These are phyloP conservation scores for Quadroppia sp. DNA, from an alignment of 2,888 invertebrate genomes.

Conservation along the genomic window DNA sequence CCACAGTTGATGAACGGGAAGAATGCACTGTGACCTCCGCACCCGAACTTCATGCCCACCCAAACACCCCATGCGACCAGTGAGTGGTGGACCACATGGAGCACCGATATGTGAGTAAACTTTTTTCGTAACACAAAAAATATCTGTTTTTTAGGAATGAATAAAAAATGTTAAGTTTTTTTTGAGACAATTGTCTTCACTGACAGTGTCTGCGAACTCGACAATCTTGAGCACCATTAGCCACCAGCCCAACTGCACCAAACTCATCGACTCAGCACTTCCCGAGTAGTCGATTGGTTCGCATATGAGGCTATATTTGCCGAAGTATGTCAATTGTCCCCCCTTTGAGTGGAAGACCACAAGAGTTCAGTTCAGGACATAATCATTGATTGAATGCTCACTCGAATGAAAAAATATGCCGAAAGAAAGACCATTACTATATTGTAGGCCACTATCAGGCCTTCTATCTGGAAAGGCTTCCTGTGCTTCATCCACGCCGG, in stretches of 20 bases:
- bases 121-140: constrained; percentile 55
- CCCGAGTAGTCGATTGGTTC: constrained; percentile 46
- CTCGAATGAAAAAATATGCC: constrained; percentile 42
- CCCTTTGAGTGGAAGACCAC: no score
- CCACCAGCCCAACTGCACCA: constrained; percentile 92
- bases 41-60: constrained; percentile 52
- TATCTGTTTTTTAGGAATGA: background rate
- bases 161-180: background rate
- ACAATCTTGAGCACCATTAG: constrained; percentile 94
- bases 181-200: background rate
- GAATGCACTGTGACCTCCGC: constrained; percentile 55
- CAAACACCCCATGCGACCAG: constrained; percentile 55
- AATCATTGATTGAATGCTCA: background rate
- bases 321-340: constrained; percentile 47
- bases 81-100: constrained; percentile 56
- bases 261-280: constrained; percentile 52
- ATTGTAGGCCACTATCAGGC: constrained; percentile 47
- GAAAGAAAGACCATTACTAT: constrained; percentile 46
- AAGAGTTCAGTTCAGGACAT: no score
- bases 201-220: constrained; percentile 85
- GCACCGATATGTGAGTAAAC: constrained; percentile 53
- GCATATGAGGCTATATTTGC: constrained; percentile 46
- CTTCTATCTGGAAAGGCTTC: constrained; percentile 47
- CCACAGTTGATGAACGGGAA: constrained; percentile 54
- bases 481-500: constrained; percentile 47